phyloP scores from a whole-genome alignment of 2,888 invertebrate species.

The Brenthis daphne region DNA sequence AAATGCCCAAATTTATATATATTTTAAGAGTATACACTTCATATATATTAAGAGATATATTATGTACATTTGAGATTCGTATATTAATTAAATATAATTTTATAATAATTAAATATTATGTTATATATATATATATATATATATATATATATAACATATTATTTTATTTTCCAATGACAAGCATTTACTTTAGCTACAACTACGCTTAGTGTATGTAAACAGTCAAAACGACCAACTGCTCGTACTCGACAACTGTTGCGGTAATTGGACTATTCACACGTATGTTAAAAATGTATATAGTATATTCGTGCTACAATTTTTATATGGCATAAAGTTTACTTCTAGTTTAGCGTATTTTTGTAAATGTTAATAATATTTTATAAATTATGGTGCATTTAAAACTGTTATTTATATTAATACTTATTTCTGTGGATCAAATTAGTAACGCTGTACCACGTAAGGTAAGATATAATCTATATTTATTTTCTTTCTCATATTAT shows the following conservation, averaged over 20 bases:
- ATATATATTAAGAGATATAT: too few species aligned
- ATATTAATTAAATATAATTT: too few species aligned
- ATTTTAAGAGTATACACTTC: too few species aligned
- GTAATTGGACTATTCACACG: slow-evolving; percentile 36
- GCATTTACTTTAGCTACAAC: slow-evolving; percentile 22
- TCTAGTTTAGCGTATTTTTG: background rate
- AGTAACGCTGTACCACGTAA: slow-evolving; percentile 40
- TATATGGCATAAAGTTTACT: background rate
- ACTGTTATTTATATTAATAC: slow-evolving; percentile 1
- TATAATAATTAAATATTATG: too few species aligned
- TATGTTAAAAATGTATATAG: slow-evolving; percentile 26
- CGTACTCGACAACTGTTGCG: slow-evolving; percentile 14
- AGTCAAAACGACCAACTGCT: slow-evolving; percentile 16
- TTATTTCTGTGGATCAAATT: slow-evolving; percentile 4
- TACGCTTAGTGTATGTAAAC: slow-evolving; percentile 19
- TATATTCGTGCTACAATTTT: slow-evolving; percentile 5
- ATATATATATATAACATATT: too few species aligned
- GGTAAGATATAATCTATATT: slow-evolving; percentile 38
- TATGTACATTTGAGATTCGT: too few species aligned
- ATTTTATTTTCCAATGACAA: slow-evolving; percentile 12
- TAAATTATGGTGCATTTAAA: slow-evolving; percentile 12
- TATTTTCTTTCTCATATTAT: too few species aligned
- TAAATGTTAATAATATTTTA: background rate
- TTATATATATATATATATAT: too few species aligned
- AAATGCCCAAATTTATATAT: too few species aligned